phyloP scores from a whole-genome alignment of 2,888 invertebrate species.

The Latrodectus elegans region DNA sequence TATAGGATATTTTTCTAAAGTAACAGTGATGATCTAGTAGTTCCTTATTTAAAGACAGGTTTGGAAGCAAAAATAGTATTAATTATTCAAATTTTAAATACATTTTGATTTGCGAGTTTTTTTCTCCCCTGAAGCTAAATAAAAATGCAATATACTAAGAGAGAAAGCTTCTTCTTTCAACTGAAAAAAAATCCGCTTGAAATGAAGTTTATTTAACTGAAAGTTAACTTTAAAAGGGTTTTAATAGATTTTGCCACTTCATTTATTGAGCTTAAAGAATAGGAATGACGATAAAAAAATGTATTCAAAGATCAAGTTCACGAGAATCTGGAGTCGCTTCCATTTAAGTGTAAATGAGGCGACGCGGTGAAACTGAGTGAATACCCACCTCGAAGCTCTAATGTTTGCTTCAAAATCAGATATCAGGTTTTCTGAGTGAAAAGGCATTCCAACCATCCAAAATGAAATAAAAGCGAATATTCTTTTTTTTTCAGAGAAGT shows the following conservation, averaged over 20 bases:
- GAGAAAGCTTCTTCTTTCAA: too few species aligned
- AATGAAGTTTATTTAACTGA: conserved; percentile 45
- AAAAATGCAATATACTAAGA: too few species aligned
- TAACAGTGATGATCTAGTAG: too few species aligned
- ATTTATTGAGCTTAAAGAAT: conserved; percentile 54
- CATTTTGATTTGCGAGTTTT: too few species aligned
- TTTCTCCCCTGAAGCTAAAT: neutral
- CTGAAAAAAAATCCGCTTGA: neutral
- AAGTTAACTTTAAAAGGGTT: conserved; percentile 25
- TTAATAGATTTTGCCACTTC: conserved; percentile 61
- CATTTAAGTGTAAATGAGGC: conserved; percentile 67
- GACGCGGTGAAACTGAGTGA: conserved; percentile 22
- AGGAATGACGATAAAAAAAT: conserved; percentile 54
- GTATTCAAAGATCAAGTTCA: conserved; percentile 39
- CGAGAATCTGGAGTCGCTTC: conserved; percentile 40
- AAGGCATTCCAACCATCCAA: conserved; percentile 14
- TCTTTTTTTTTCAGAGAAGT: too few species aligned
- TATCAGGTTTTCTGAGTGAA: conserved; percentile 20
- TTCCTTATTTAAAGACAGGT: too few species aligned
- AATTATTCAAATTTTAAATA: too few species aligned
- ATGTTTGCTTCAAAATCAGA: conserved; percentile 49
- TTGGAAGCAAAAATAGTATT: too few species aligned
- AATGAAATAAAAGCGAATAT: conserved; percentile 22
- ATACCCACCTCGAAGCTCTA: conserved; percentile 31
- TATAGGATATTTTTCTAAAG: too few species aligned